A percentile compares a stretch with the other conserved stretches of the same genome.
Conservation (phyloP, 2,888 invertebrate species). For the Flexamia atlantica region DNA sequence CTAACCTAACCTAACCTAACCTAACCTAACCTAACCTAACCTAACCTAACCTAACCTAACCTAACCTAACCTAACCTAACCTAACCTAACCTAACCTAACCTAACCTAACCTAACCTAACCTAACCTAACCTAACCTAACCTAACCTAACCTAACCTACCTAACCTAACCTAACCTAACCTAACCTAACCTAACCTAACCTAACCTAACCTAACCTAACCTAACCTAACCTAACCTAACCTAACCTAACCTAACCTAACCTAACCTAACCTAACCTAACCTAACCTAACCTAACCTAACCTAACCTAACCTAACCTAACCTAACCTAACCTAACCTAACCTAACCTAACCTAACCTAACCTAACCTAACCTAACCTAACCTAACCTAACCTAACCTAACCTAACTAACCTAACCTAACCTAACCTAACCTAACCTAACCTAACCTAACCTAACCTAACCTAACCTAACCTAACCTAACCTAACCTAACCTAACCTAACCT, state of each 20-base stretch:
- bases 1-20: conserved; percentile 62
- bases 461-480: conserved; percentile 61
- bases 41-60: conserved; percentile 37
- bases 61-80: conserved; percentile 48
- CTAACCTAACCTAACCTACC: conserved; percentile 62
- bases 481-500: conserved; percentile 62
- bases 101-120: conserved; percentile 46
- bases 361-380: conserved; percentile 65
- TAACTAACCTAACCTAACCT: neutral
- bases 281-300: conserved; percentile 63
- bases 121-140: conserved; percentile 61
- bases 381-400: conserved; percentile 58
- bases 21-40: conserved; percentile 61
- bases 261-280: conserved; percentile 35
- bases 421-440: conserved; percentile 62
- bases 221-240: conserved; percentile 65
- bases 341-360: conserved; percentile 65
- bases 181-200: conserved; percentile 64
- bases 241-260: conserved; percentile 64
- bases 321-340: conserved; percentile 64
- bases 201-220: conserved; percentile 65
- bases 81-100: neutral
- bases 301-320: conserved; percentile 62
- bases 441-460: conserved; percentile 65
- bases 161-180: conserved; percentile 61